A percentile compares a stretch with the other conserved stretches of the same genome.
Evolutionary conservation across 1,140 invertebrate genomes (phyloP).

Genomic region (Drosophila persimilis): DNA sequence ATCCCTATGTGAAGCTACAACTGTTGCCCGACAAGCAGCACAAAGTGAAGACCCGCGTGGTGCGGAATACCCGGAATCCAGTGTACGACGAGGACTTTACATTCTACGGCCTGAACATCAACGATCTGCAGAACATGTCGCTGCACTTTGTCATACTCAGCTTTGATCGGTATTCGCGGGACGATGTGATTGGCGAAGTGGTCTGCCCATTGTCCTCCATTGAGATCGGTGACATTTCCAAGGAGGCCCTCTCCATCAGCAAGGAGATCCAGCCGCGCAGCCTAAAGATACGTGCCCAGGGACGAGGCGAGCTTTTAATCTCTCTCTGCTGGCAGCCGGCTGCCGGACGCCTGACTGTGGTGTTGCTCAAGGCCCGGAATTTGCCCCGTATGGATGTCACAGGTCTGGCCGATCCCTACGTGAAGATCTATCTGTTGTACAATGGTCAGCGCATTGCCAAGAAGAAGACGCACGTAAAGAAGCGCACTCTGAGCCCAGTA

Average conservation of each 20-base stretch:
- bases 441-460: constrained; percentile 99
- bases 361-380: constrained; percentile 96
- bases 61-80: constrained; percentile 95
- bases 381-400: constrained; percentile 98
- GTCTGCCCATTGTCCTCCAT: constrained; percentile 92
- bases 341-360: constrained; percentile 93
- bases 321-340: constrained; percentile 97
- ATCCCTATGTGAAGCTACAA: constrained; percentile 98
- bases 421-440: constrained; percentile 98
- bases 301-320: constrained; percentile 94
- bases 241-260: constrained; percentile 89
- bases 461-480: constrained; percentile 99
- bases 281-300: constrained; percentile 94
- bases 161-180: constrained; percentile 98
- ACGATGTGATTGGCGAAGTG: constrained; percentile 99
- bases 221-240: constrained; percentile 91
- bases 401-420: constrained; percentile 96
- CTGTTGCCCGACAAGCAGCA: constrained; percentile 97
- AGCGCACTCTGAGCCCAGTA: constrained; percentile 97
- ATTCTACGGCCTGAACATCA: constrained; percentile 94
- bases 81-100: constrained; percentile 98
- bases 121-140: constrained; percentile 93
- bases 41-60: constrained; percentile 96
- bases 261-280: constrained; percentile 94
- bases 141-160: constrained; percentile 97